phyloP scores from a whole-genome alignment of 2,113 vertebrate species.

The Tinamus guttatus region DNA sequence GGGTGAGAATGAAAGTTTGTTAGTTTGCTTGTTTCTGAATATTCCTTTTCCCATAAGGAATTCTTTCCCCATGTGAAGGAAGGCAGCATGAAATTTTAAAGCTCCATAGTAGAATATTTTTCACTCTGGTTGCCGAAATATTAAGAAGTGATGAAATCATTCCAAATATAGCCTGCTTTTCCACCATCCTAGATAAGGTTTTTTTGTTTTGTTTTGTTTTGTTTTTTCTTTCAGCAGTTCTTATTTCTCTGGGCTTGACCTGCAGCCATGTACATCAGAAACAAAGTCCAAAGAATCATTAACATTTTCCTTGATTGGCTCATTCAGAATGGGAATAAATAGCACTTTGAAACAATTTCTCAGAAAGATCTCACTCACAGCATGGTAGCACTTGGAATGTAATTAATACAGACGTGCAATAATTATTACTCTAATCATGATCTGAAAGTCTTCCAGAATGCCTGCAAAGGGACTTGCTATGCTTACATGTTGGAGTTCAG shows the following conservation, averaged over 20 bases:
- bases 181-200: neutral
- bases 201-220: too few relatives aligned
- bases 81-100: neutral
- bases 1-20: neutral
- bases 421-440: neutral
- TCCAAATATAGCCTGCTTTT: neutral
- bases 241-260: neutral
- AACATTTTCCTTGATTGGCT: neutral
- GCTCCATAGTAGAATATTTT: neutral
- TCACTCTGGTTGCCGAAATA: neutral
- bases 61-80: neutral
- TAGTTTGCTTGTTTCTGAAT: neutral
- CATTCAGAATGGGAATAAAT: neutral
- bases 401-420: neutral
- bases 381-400: neutral
- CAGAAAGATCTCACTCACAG: neutral
- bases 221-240: neutral
- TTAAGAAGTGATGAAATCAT: neutral
- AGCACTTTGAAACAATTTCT: neutral
- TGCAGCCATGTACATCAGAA: neutral
- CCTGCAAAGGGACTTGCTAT: neutral
- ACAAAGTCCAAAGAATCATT: neutral
- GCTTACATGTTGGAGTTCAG: neutral
- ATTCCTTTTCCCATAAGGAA: neutral
- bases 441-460: neutral